Percentiles rank a stretch among this genome's conserved stretches.
Evolutionary conservation across 2,113 vertebrate species (phyloP).

Genomic region (Antidorcas marsupialis): DNA sequence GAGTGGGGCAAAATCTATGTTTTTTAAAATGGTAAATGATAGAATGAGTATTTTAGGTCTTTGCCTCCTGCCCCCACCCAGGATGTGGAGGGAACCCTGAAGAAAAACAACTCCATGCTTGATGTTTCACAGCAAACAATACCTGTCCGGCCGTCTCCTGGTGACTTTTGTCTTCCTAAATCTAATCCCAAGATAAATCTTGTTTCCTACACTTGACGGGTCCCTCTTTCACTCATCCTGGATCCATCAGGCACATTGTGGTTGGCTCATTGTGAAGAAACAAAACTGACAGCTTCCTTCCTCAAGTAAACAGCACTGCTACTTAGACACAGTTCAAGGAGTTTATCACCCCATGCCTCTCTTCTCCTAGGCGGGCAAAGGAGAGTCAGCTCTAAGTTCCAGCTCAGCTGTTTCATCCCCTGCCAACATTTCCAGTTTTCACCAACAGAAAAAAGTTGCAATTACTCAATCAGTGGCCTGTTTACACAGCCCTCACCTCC

Average conservation of each 20-base stretch:
- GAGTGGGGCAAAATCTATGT: conserved; percentile 71
- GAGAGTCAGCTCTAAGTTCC: conserved; percentile 52
- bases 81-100: background rate
- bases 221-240: conserved; percentile 78
- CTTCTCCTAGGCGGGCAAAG: conserved; percentile 71
- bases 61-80: background rate
- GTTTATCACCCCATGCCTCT: conserved; percentile 79
- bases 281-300: conserved; percentile 97
- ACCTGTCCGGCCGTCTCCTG: conserved; percentile 64
- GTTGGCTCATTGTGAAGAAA: conserved; percentile 84
- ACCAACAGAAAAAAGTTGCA: conserved; percentile 50
- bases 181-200: conserved; percentile 81
- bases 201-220: conserved; percentile 80
- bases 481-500: conserved; percentile 47
- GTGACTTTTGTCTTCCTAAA: conserved; percentile 79
- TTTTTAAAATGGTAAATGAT: conserved; percentile 48
- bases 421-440: conserved; percentile 52
- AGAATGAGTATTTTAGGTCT: conserved; percentile 50
- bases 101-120: conserved; percentile 67
- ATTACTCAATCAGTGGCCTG: background rate
- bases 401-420: conserved; percentile 21
- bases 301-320: conserved; percentile 91
- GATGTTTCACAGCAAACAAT: conserved; percentile 80
- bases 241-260: conserved; percentile 83
- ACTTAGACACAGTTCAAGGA: conserved; percentile 95